These are phyloP conservation scores for Platerodrilus igneus DNA, from an alignment of 2,888 invertebrate genomes.

Conservation along the genomic window DNA sequence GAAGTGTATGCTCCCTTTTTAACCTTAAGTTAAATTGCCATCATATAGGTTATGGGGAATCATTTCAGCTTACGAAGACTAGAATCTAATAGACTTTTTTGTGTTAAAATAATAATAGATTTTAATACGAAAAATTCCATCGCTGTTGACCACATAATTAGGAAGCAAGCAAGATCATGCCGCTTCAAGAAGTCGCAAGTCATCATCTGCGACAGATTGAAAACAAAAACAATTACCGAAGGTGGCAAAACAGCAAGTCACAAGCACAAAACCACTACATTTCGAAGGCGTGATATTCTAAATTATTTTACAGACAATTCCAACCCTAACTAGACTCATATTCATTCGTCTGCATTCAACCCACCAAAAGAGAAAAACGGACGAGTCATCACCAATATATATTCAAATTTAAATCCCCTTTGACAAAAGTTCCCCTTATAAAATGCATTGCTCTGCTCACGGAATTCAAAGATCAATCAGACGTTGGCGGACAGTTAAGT, in stretches of 20 bases:
- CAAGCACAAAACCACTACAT: slow-evolving; percentile 23
- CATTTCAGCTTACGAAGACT: no score
- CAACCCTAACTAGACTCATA: slow-evolving; percentile 23
- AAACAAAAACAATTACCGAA: slow-evolving; percentile 24
- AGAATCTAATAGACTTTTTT: neutral
- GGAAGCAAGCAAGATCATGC: slow-evolving; percentile 22
- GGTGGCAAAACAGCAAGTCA: slow-evolving; percentile 24
- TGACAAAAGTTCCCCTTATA: slow-evolving; percentile 24
- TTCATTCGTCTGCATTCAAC: no score
- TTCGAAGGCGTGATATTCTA: slow-evolving; percentile 20
- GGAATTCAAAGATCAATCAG: slow-evolving; percentile 44
- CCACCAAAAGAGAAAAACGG: slow-evolving; percentile 30
- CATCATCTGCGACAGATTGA: slow-evolving; percentile 22
- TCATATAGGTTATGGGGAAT: no score
- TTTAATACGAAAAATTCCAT: slow-evolving; percentile 15
- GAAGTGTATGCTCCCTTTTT: no score
- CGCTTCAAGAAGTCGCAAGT: slow-evolving; percentile 20
- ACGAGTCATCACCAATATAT: slow-evolving; percentile 44
- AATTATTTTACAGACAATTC: slow-evolving; percentile 22
- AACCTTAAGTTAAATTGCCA: no score
- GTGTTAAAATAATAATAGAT: neutral
- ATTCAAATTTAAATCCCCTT: slow-evolving; percentile 44
- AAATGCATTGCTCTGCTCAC: slow-evolving; percentile 40
- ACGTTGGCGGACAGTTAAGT: slow-evolving; percentile 18
- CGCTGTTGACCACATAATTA: slow-evolving; percentile 20